Percentiles rank a stretch among this genome's conserved stretches.
Conservation (phyloP, 2,113 vertebrate species). For the Hippocampus comes region DNA sequence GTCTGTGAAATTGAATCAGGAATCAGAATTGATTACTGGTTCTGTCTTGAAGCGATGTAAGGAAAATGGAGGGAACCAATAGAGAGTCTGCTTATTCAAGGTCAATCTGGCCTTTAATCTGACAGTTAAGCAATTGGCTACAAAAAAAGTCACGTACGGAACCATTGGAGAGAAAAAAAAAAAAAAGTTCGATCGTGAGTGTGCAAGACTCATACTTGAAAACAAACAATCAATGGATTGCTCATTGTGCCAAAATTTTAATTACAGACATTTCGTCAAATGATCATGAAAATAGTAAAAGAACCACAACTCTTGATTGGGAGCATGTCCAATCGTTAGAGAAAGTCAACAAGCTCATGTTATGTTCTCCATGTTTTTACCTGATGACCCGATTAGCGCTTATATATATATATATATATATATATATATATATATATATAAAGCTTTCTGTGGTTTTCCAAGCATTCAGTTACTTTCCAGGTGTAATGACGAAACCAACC, state of each 20-base stretch:
- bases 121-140: no score
- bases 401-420: background rate
- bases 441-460: no score
- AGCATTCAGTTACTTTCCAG: background rate
- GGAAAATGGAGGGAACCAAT: no score
- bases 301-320: background rate
- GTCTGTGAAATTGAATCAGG: no score
- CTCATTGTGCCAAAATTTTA: background rate
- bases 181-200: no score
- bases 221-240: background rate
- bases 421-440: background rate
- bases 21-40: no score
- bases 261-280: background rate
- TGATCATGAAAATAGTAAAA: background rate
- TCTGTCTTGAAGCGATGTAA: no score
- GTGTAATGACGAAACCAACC: background rate
- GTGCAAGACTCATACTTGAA: no score
- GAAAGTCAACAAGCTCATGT: background rate
- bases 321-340: background rate
- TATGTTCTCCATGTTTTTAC: background rate
- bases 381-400: background rate
- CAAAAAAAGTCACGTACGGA: no score
- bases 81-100: no score
- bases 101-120: no score
- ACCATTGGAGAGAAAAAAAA: no score